Evolutionary conservation across 2,888 invertebrate species (phyloP).

Genomic region (Dasypogon diadema): DNA sequence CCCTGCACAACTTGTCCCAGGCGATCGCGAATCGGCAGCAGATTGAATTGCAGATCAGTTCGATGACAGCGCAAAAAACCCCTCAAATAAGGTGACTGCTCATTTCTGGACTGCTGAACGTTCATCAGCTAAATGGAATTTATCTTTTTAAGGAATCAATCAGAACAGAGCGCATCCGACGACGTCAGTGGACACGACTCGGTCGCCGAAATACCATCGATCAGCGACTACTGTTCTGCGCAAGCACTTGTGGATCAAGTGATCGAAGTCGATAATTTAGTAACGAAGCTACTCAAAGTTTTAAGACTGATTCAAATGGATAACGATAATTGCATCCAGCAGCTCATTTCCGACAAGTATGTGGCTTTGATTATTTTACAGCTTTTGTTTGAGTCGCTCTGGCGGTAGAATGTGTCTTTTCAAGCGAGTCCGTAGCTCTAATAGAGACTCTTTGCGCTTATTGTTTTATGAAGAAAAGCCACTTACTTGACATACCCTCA

Average conservation of each 20-base stretch:
- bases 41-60: conserved; percentile 71
- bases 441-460: no score
- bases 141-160: conserved; percentile 54
- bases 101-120: conserved; percentile 46
- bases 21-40: conserved; percentile 81
- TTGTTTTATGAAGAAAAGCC: no score
- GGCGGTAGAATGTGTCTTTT: no score
- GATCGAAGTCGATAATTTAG: conserved; percentile 80
- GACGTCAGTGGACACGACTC: conserved; percentile 69
- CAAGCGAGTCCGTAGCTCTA: no score
- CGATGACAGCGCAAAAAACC: conserved; percentile 67
- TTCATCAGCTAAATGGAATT: conserved; percentile 37
- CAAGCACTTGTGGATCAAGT: conserved; percentile 79
- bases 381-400: no score
- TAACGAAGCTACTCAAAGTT: conserved; percentile 80
- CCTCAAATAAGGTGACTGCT: conserved; percentile 65
- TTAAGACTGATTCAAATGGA: conserved; percentile 80
- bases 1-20: conserved; percentile 82
- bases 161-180: conserved; percentile 65
- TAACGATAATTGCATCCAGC: conserved; percentile 76
- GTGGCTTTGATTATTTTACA: conserved; percentile 54
- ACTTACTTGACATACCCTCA: no score
- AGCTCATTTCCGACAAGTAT: conserved; percentile 76
- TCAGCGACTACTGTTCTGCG: conserved; percentile 71
- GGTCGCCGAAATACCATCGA: conserved; percentile 69